Evolutionary conservation across 2,113 vertebrate genomes (phyloP).

Genomic region (Brachirus orientalis): DNA sequence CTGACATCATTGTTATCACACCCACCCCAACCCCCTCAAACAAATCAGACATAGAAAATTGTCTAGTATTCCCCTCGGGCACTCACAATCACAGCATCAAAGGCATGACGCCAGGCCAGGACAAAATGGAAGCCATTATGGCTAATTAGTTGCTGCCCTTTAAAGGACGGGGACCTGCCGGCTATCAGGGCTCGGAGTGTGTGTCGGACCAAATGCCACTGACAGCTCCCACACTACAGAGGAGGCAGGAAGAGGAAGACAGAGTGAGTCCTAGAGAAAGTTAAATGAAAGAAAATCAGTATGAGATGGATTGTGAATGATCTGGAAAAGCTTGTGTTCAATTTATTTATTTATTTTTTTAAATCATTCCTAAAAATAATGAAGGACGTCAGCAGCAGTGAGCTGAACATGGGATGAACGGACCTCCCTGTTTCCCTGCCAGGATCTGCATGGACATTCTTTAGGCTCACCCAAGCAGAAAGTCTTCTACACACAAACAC

Average conservation of each 20-base stretch:
- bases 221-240: conserved; percentile 71
- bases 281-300: conserved; percentile 12
- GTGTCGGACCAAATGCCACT: conserved; percentile 63
- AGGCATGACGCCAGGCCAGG: conserved; percentile 70
- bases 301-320: conserved; percentile 36
- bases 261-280: background rate
- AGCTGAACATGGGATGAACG: conserved; percentile 74
- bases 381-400: conserved; percentile 38
- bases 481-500: conserved; percentile 46
- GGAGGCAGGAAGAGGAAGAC: conserved; percentile 8
- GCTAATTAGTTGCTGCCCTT: conserved; percentile 75
- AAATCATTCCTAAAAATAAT: conserved; percentile 62
- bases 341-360: background rate
- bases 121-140: conserved; percentile 80
- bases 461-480: conserved; percentile 81
- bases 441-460: conserved; percentile 79
- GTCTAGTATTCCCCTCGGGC: conserved; percentile 67
- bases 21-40: conserved; percentile 35
- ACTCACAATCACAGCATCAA: conserved; percentile 75
- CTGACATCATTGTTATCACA: conserved; percentile 69
- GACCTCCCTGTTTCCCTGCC: conserved; percentile 63
- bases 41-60: conserved; percentile 69
- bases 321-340: too few relatives aligned
- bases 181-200: conserved; percentile 58
- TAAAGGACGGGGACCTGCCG: conserved; percentile 68